Evolutionary conservation across 2,888 invertebrate species (phyloP).

Genomic region (Drosophila antonietae): DNA sequence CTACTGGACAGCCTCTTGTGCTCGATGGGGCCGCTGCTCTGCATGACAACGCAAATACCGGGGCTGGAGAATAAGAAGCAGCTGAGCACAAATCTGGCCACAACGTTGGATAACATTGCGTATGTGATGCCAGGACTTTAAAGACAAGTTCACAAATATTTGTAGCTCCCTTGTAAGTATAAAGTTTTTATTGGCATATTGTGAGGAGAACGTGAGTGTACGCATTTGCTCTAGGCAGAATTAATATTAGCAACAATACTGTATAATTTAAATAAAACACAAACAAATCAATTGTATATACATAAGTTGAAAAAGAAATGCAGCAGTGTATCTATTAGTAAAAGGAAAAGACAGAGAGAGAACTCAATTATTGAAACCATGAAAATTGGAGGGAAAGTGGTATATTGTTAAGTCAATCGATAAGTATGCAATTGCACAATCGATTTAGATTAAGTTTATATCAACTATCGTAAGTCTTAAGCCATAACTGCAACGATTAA

Average conservation of each 20-base stretch:
- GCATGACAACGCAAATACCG: conserved; percentile 93
- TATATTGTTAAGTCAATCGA: conserved; percentile 4
- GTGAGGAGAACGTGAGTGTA: background rate
- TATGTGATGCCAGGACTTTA: conserved; percentile 95
- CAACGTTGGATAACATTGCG: conserved; percentile 96
- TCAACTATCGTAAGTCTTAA: background rate
- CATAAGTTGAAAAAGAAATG: background rate
- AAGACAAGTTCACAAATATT: conserved; percentile 54
- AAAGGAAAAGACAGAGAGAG: background rate
- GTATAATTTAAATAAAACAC: conserved; percentile 28
- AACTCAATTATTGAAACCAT: conserved; percentile 4
- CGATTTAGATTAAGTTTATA: background rate
- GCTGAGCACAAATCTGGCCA: conserved; percentile 86
- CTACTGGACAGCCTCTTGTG: conserved; percentile 96
- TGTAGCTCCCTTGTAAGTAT: conserved; percentile 1
- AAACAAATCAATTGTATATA: background rate
- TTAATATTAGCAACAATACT: conserved; percentile 23
- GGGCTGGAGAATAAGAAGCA: conserved; percentile 89
- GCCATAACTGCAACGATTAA: background rate
- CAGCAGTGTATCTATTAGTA: background rate
- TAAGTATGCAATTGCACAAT: background rate
- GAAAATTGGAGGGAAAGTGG: conserved; percentile 34
- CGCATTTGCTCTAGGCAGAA: conserved; percentile 12
- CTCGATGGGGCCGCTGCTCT: conserved; percentile 94
- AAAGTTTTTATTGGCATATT: conserved; percentile 7